phyloP scores from a whole-genome alignment of 92 coral and sea anemone genomes.

The Palythoa heliodiscus region DNA sequence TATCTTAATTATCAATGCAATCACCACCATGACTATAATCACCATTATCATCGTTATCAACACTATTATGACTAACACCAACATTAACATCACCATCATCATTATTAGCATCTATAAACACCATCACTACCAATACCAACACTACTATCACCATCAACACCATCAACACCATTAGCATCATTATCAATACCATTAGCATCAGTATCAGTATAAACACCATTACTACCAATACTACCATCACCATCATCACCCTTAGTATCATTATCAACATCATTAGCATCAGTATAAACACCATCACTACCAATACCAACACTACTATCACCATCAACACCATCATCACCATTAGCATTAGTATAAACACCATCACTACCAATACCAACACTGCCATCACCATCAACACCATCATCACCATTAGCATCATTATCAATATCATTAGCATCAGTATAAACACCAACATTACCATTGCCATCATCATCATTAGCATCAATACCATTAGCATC shows the following conservation, averaged over 20 bases:
- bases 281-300: background rate
- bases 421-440: background rate
- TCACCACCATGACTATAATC: background rate
- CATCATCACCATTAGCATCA: background rate
- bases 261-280: too few relatives aligned
- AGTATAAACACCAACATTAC: background rate
- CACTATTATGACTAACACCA: too few relatives aligned
- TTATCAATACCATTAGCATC: background rate
- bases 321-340: background rate
- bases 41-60: background rate
- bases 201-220: too few relatives aligned
- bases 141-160: background rate
- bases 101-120: background rate
- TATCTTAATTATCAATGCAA: background rate
- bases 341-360: background rate
- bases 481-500: background rate
- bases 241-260: background rate
- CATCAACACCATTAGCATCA: background rate
- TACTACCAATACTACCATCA: background rate
- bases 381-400: background rate
- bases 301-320: too few relatives aligned
- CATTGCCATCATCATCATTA: background rate
- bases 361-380: background rate
- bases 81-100: background rate
- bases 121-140: background rate